These are phyloP conservation scores for Neodiprion pinetum DNA, from an alignment of 1,140 invertebrate genomes.

Conservation along the genomic window DNA sequence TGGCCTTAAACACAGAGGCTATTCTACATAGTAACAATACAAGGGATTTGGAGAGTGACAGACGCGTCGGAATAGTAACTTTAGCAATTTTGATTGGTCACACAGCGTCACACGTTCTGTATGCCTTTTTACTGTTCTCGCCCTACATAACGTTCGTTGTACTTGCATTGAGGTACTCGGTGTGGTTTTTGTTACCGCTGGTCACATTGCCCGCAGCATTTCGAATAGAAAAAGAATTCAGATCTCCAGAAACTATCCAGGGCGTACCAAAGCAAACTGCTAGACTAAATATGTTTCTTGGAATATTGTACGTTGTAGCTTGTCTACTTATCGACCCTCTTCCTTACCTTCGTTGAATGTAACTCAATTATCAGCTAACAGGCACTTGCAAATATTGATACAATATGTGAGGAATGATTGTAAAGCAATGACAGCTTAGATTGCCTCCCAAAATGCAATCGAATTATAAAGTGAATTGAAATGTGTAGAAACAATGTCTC, in stretches of 20 bases:
- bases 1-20: conserved; percentile 93
- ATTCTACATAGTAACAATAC: conserved; percentile 96
- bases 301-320: conserved; percentile 86
- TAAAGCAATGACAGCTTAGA: neutral
- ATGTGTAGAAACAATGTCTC: neutral
- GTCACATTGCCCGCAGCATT: conserved; percentile 88
- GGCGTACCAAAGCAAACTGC: conserved; percentile 88
- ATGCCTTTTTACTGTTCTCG: conserved; percentile 88
- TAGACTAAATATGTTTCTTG: conserved; percentile 89
- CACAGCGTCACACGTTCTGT: conserved; percentile 89
- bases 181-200: conserved; percentile 89
- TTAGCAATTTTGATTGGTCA: conserved; percentile 92
- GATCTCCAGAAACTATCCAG: conserved; percentile 77
- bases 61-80: conserved; percentile 87
- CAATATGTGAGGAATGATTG: neutral
- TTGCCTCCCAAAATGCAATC: neutral
- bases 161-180: conserved; percentile 80
- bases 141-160: conserved; percentile 92
- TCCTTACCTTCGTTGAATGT: conserved; percentile 40
- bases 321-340: conserved; percentile 62
- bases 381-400: neutral
- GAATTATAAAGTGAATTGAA: neutral
- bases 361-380: no score
- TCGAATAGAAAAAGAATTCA: conserved; percentile 88
- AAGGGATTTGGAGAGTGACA: conserved; percentile 86